Conservation (phyloP, 2,797 vertebrate species). For the Xyrichtys novacula region DNA sequence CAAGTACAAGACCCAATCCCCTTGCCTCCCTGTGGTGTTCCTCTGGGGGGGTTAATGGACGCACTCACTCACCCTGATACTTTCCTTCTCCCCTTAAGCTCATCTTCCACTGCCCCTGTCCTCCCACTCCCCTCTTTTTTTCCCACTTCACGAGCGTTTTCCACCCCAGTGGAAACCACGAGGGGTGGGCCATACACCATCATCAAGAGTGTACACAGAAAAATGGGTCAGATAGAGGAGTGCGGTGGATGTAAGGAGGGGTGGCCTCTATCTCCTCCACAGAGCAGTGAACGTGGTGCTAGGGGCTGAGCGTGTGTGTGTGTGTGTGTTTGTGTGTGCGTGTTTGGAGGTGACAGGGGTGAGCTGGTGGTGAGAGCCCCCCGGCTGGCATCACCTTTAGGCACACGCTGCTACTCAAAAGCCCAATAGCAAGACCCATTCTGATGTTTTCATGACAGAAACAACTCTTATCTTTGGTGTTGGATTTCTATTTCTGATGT, state of each 20-base stretch:
- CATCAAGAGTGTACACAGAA: conserved; percentile 38
- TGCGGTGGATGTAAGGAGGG: neutral
- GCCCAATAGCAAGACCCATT: conserved; percentile 30
- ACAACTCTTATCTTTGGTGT: neutral
- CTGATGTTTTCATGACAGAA: neutral
- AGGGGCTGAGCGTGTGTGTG: conserved; percentile 18
- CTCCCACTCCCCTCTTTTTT: conserved; percentile 56
- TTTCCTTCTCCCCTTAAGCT: conserved; percentile 56
- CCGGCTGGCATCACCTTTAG: conserved; percentile 46
- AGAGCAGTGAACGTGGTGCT: conserved; percentile 17
- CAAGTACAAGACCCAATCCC: conserved; percentile 51
- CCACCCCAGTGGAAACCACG: conserved; percentile 76
- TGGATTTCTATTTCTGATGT: neutral
- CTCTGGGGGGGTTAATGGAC: conserved; percentile 77
- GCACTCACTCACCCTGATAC: conserved; percentile 74
- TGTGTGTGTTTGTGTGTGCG: conserved; percentile 27
- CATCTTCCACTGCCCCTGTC: conserved; percentile 59
- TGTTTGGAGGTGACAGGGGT: conserved; percentile 42
- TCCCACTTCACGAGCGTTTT: conserved; percentile 70
- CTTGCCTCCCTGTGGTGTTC: conserved; percentile 44
- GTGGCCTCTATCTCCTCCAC: conserved; percentile 27
- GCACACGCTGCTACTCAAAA: conserved; percentile 30
- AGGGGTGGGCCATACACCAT: conserved; percentile 56
- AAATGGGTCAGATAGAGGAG: conserved; percentile 78
- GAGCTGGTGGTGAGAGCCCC: conserved; percentile 38